These are phyloP conservation scores for Pseudomyrmex sp. DNA, from an alignment of 1,140 invertebrate species.

Conservation along the genomic window DNA sequence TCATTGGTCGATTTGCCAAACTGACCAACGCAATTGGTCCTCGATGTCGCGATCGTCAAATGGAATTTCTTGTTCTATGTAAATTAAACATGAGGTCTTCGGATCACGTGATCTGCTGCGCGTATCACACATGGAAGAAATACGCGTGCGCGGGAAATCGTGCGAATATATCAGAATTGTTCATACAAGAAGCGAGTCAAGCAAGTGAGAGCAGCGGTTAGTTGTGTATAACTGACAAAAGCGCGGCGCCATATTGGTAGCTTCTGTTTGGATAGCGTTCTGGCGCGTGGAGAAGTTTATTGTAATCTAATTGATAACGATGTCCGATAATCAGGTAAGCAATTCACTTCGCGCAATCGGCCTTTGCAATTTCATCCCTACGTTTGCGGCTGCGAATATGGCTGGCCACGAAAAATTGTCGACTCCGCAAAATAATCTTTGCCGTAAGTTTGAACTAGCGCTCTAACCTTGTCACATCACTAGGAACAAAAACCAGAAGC, in stretches of 20 bases:
- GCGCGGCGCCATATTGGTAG: conserved; percentile 84
- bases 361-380: neutral
- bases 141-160: no score
- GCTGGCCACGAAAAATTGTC: conserved; percentile 38
- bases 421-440: conserved; percentile 1
- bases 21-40: no score
- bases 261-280: conserved; percentile 84
- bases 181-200: conserved; percentile 59
- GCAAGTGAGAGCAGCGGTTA: conserved; percentile 22
- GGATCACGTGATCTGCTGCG: no score
- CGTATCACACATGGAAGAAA: no score
- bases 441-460: conserved; percentile 65
- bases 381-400: neutral
- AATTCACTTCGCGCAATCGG: neutral
- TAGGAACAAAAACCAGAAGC: conserved; percentile 87
- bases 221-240: conserved; percentile 82
- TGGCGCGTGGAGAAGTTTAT: conserved; percentile 82
- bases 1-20: no score
- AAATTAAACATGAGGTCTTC: no score
- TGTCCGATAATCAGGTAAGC: conserved; percentile 85
- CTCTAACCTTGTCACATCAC: conserved; percentile 81
- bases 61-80: no score
- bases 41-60: no score
- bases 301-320: conserved; percentile 79
- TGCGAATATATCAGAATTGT: neutral